Conservation (phyloP, 2,797 vertebrate genomes). For the Myoxocephalus aenaeus region DNA sequence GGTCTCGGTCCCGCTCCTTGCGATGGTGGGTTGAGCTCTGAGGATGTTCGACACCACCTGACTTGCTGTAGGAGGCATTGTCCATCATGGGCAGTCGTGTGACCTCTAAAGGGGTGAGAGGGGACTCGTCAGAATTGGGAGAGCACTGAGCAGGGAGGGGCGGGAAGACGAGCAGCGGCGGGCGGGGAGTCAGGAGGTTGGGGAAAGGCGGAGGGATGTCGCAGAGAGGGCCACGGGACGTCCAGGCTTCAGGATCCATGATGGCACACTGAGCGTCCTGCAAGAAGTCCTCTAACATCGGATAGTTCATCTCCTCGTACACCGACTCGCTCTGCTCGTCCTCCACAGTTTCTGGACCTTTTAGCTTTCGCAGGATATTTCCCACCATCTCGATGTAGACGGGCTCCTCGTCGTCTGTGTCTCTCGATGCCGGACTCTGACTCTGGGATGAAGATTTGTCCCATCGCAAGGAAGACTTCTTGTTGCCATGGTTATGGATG, state of each 20-base stretch:
- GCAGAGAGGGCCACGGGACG: constrained; percentile 86
- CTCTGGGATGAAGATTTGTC: constrained; percentile 88
- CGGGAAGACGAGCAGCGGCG: constrained; percentile 92
- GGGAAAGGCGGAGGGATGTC: constrained; percentile 96
- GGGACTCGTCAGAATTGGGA: constrained; percentile 97
- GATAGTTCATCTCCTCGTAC: constrained; percentile 98
- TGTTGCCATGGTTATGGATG: constrained; percentile 85
- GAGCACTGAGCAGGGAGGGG: constrained; percentile 93
- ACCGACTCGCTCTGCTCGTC: constrained; percentile 94
- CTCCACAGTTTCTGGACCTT: constrained; percentile 81
- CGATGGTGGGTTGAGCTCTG: constrained; percentile 53
- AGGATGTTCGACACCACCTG: constrained; percentile 39
- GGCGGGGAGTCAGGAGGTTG: constrained; percentile 93
- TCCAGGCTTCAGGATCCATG: constrained; percentile 79
- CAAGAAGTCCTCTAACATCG: constrained; percentile 87
- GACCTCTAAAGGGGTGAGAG: constrained; percentile 94
- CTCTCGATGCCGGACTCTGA: constrained; percentile 83
- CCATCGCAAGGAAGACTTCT: constrained; percentile 76
- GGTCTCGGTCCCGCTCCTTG: constrained; percentile 45
- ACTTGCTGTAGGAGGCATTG: constrained; percentile 88
- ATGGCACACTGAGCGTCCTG: constrained; percentile 89
- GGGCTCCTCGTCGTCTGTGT: constrained; percentile 91
- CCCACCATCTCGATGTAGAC: constrained; percentile 99
- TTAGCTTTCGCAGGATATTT: constrained; percentile 91
- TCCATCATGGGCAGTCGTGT: constrained; percentile 84